Percentiles rank a stretch among this genome's conserved stretches.
Conservation (phyloP, 1,140 invertebrate genomes). For the Bombyx mandarina region DNA sequence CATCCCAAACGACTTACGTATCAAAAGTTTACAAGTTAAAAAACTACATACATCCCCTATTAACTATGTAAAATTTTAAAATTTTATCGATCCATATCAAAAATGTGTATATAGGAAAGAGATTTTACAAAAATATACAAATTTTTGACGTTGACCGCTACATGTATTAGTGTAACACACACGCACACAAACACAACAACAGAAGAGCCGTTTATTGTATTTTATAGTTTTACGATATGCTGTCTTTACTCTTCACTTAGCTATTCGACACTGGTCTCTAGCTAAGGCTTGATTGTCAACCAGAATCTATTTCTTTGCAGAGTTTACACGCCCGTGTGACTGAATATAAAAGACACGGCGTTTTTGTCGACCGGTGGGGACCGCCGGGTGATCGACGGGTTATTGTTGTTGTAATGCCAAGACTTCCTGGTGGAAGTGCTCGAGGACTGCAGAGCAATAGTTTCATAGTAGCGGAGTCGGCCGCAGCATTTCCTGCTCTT, state of each 20-base stretch:
- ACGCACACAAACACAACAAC: too few species aligned
- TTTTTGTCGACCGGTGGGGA: conserved; percentile 77
- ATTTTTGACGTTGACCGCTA: too few species aligned
- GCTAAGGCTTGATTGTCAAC: conserved; percentile 2
- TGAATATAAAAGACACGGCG: conserved; percentile 82
- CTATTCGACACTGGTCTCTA: too few species aligned
- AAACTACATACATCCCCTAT: conserved; percentile 9
- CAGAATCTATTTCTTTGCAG: conserved; percentile 4
- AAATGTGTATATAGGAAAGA: neutral
- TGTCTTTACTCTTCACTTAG: conserved; percentile 15
- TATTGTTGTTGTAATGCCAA: conserved; percentile 83
- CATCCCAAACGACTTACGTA: conserved; percentile 46
- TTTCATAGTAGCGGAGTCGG: conserved; percentile 85
- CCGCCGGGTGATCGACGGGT: conserved; percentile 74
- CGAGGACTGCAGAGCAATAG: conserved; percentile 85
- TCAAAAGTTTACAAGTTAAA: conserved; percentile 42
- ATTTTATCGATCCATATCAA: neutral
- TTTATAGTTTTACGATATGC: conserved; percentile 37
- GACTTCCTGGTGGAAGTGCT: conserved; percentile 86
- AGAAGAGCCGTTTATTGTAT: neutral
- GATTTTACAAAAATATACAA: neutral
- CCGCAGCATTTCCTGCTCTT: conserved; percentile 88
- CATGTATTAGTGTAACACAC: too few species aligned
- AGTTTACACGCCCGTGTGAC: conserved; percentile 65
- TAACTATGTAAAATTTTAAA: too few species aligned